These are phyloP conservation scores for Thunnus thynnus DNA, from an alignment of 2,113 vertebrate genomes.

Conservation along the genomic window DNA sequence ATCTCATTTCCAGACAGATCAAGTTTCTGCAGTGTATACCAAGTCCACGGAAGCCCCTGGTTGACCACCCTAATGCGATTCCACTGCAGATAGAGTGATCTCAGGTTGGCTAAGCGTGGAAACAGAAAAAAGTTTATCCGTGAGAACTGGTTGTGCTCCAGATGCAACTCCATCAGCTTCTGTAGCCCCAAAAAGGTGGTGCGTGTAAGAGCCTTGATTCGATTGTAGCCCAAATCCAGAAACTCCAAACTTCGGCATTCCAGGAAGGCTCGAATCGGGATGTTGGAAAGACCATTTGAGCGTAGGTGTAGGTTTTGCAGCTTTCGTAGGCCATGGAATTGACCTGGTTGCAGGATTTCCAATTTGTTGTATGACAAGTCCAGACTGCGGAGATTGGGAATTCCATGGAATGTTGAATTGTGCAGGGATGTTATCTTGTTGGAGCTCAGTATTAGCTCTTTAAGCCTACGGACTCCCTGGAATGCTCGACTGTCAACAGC, in stretches of 20 bases:
- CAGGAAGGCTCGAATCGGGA: slow-evolving; percentile 94
- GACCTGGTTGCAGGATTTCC: slow-evolving; percentile 92
- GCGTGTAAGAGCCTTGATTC: slow-evolving; percentile 93
- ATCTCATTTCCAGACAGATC: slow-evolving; percentile 98
- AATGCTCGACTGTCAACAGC: slow-evolving; percentile 94
- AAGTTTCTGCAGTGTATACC: slow-evolving; percentile 98
- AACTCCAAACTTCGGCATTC: slow-evolving; percentile 98
- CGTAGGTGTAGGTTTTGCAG: slow-evolving; percentile 95
- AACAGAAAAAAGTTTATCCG: slow-evolving; percentile 99
- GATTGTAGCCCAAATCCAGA: slow-evolving; percentile 97
- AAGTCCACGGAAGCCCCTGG: slow-evolving; percentile 97
- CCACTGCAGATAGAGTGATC: slow-evolving; percentile 97
- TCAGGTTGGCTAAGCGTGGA: slow-evolving; percentile 95
- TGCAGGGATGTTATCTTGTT: slow-evolving; percentile 95
- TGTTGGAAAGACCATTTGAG: slow-evolving; percentile 93
- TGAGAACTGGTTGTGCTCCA: slow-evolving; percentile 99
- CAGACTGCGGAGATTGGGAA: slow-evolving; percentile 97
- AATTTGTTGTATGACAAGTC: slow-evolving; percentile 98
- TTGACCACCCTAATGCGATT: slow-evolving; percentile 96
- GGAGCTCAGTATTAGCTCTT: slow-evolving; percentile 98
- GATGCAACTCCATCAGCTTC: slow-evolving; percentile 95
- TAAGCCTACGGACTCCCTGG: slow-evolving; percentile 95
- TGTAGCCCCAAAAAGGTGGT: slow-evolving; percentile 95
- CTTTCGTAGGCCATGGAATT: slow-evolving; percentile 96
- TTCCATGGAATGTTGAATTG: slow-evolving; percentile 96